Percentiles rank a stretch among this genome's conserved stretches.
These are phyloP conservation scores for Aegithalos caudatus DNA, from an alignment of 2,113 vertebrate species.

Conservation along the genomic window DNA sequence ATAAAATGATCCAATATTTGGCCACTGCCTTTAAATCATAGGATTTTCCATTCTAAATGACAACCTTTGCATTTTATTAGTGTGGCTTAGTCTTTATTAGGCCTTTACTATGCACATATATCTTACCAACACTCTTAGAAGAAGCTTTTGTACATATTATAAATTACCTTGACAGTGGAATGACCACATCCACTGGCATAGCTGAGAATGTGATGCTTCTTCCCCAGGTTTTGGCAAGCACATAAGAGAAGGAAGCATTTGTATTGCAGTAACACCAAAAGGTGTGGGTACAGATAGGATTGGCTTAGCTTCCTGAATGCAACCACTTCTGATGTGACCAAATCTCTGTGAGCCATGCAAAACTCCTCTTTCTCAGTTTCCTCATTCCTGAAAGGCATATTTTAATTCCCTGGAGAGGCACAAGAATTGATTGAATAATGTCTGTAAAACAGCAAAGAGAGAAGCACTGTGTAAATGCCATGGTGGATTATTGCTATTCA, in stretches of 20 bases:
- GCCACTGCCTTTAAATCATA: conserved; percentile 55
- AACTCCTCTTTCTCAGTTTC: background rate
- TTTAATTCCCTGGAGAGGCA: background rate
- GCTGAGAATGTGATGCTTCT: background rate
- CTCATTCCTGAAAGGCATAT: background rate
- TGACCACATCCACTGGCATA: background rate
- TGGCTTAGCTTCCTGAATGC: accelerated
- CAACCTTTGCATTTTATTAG: conserved; percentile 68
- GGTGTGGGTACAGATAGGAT: accelerated
- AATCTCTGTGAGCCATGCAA: background rate
- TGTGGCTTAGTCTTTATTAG: conserved; percentile 63
- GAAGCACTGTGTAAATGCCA: background rate
- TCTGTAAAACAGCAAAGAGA: background rate
- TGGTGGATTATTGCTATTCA: background rate
- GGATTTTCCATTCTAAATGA: conserved; percentile 66
- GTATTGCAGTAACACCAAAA: background rate
- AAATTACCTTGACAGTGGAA: conserved; percentile 47
- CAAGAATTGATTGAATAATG: background rate
- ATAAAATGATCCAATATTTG: conserved; percentile 61
- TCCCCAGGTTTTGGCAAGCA: background rate
- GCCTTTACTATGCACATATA: conserved; percentile 36
- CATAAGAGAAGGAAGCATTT: background rate
- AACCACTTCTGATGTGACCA: background rate
- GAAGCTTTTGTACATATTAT: conserved; percentile 27
- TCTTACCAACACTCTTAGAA: conserved; percentile 54